These are phyloP conservation scores for Agrotis exclamationis DNA, from an alignment of 2,888 invertebrate genomes.

Conservation along the genomic window DNA sequence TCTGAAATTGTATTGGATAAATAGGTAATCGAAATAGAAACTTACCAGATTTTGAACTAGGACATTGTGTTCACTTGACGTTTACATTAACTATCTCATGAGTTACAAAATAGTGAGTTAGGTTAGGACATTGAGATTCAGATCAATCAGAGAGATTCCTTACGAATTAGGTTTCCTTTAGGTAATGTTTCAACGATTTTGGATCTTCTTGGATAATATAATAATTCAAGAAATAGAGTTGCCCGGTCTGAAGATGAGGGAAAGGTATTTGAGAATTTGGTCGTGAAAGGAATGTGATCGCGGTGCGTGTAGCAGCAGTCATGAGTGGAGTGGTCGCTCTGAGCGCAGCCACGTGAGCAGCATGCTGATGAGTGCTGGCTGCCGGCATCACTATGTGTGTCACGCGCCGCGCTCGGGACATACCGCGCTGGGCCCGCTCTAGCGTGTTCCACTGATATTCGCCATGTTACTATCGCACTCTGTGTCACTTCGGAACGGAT, in stretches of 20 bases:
- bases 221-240: not conserved
- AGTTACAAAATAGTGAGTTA: too few species aligned
- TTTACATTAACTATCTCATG: too few species aligned
- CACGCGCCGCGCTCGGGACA: slow-evolving; percentile 55
- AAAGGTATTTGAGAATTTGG: not conserved
- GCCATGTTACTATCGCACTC: slow-evolving; percentile 27
- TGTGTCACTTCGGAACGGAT: slow-evolving; percentile 13
- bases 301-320: not conserved
- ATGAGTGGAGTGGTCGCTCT: slow-evolving; percentile 5
- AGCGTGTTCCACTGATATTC: slow-evolving; percentile 17
- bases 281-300: not conserved
- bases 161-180: not conserved
- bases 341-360: slow-evolving; percentile 53
- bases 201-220: not conserved
- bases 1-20: too few species aligned
- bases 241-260: not conserved
- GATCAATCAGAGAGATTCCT: not conserved
- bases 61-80: too few species aligned
- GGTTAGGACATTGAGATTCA: not conserved
- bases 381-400: slow-evolving; percentile 57
- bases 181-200: not conserved
- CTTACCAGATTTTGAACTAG: too few species aligned
- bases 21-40: too few species aligned
- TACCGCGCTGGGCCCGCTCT: slow-evolving; percentile 43
- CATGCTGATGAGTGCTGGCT: slow-evolving; percentile 33